Evolutionary conservation across 2,888 invertebrate genomes (phyloP), one percentile per base, ranked within the genome.

Genomic region (Labia minor): DNA sequence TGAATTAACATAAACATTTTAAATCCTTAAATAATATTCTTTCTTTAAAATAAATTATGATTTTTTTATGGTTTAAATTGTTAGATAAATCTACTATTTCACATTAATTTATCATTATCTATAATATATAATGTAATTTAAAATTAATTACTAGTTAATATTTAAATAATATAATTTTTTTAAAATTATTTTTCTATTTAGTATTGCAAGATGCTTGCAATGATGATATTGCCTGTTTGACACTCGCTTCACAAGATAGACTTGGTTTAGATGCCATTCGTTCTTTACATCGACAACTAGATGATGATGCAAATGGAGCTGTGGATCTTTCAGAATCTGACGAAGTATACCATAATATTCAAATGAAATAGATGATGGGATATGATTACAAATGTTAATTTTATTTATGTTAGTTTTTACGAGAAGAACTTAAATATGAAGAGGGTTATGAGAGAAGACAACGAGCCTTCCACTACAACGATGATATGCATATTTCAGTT

Each of bases 281-380:
- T 71, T 87, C 89, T 72, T 85, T 99, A 62, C 98, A 99, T 81
- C 84, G 88, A 71, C 94, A 96, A 77, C 83, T 99, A 72, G 98
- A 99, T 77, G 98, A 99, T 77, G 98, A 99, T 81, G 91, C 92
- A 73, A 95, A 97, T 80, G 98, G 98, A 69, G 94, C 94, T 78
- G 92, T 99, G 71, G 98, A 99, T 80, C 85, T 95, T 70, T 89
- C 92, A 71, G 98, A 99, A 83, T 97, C 97, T 71, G 94, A 95
- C 79, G 97, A 96, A 82, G 96, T 96, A 80, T 84, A 16, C 3
- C 2, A n/a, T 14, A 49, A n/a, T n/a, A 26, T 26, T 26, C 4
- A n/a, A 26, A 26, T 26, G 4, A 26, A 26, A 26, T 26, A 26
- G 3, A 26, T 26, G n/a, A n/a, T n/a, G n/a, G n/a, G n/a, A 26